Conservation (phyloP, 2,797 vertebrate genomes). For the Rousettus madagascariensis region DNA sequence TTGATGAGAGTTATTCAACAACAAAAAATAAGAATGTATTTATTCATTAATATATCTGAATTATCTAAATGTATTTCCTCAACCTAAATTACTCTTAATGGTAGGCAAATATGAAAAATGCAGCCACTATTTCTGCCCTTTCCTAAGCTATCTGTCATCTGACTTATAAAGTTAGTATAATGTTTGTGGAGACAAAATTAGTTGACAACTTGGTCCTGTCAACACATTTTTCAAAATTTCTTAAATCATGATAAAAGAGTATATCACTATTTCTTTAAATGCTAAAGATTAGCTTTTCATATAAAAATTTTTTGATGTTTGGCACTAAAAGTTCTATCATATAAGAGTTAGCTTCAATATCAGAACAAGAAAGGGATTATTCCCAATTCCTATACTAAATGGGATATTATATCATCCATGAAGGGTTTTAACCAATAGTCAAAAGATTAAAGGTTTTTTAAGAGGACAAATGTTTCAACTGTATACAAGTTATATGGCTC, state of each 20-base stretch:
- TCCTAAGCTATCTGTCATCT: background rate
- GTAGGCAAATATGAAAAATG: background rate
- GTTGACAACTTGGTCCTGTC: background rate
- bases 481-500: background rate
- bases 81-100: slow-evolving; percentile 5
- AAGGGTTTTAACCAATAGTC: background rate
- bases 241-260: background rate
- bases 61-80: slow-evolving; percentile 7
- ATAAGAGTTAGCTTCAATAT: background rate
- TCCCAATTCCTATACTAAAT: slow-evolving; percentile 27
- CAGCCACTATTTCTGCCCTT: background rate
- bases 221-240: background rate
- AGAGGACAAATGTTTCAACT: background rate
- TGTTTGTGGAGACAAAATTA: background rate
- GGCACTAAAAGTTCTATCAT: background rate
- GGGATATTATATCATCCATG: background rate
- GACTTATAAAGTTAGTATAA: background rate
- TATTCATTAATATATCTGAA: background rate
- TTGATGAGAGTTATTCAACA: background rate
- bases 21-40: background rate
- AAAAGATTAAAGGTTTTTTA: slow-evolving; percentile 34
- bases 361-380: slow-evolving; percentile 1
- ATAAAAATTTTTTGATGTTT: background rate
- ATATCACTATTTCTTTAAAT: background rate
- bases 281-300: background rate